Evolutionary conservation across 1,140 invertebrate species (phyloP), one percentile per base, ranked within the genome.

Genomic region (Drosophila sulfurigaster): DNA sequence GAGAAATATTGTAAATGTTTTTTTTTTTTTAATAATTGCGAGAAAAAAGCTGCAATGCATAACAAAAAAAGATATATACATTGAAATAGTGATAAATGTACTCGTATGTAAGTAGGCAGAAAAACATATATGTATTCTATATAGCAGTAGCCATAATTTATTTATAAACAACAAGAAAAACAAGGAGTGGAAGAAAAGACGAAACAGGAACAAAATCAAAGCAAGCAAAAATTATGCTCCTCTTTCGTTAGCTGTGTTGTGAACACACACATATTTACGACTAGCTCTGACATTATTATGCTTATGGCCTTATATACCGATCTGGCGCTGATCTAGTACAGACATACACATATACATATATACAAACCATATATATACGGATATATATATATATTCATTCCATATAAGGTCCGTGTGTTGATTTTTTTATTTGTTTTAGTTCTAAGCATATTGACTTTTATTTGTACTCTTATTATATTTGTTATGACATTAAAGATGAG

Each of bases 401-500:
- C 1, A 38, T 38, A 20, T 38, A 30, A 48, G 41, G n/a, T 54
- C 11, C 15, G 16, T 64, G 41, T 54, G n/a, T 41, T 25, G 20
- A 25, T 38, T 64, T 64, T 52, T 58, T 28, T 52, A 8, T 28
- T 52, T 52, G 35, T 35, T 56, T 56, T 54, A 70, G 58, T n/a
- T 70, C 20, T 46, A 56, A 71, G 52, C 32, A 48, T 43, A 64
- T 48, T 45, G 58, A 69, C 20, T 52, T 45, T 62, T 69, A 62
- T 30, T 62, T 62, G 41, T 62, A 69, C 32, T 28, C 62, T 51
- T 62, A 69, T 71, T 20, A 45, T 41, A 63, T 71, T 56, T 56
- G 30, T n/a, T 71, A 56, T 71, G 41, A 30, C 49, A 71, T 65
- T 71, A 71, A 71, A 71, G 20, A n/a, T 35, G 8, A 11, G 62